Base-by-base conservation (phyloP, 1,140 invertebrate species). In the Latrodectus geometricus region DNA sequence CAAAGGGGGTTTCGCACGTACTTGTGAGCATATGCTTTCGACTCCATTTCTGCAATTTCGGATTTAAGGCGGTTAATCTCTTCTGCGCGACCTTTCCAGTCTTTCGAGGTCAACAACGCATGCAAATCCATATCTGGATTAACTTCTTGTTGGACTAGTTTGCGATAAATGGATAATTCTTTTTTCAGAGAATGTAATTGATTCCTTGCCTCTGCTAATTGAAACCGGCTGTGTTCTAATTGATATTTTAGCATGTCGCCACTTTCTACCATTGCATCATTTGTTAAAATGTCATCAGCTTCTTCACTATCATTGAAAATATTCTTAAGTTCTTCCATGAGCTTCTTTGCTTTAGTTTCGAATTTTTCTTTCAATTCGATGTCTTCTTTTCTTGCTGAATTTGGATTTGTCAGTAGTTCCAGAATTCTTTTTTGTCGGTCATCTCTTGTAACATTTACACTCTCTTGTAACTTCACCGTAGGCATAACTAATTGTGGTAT, bases 111-210 rank as follows among this genome's bases (percentile, higher is more conserved):
- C 15, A 83, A 21, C 15, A 83, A 5, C 0, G 66, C 17, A 21
- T 83, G 72, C 8, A 83, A 70, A 50, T 74, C 61, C 17, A 70
- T 21, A 9, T 23, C 9, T 2, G 50, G 56, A 1, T 72, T 72
- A 0, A 83, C 48, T 23, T 83, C 81, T 21, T 83, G 81, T 8
- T 72, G 21, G 5, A 83, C 17, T 0, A 75, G 48, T 54, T 52
- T 74, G 14, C 69, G 20, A 52, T 83, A 83, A 4, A 72, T 50
- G 8, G 17, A 23, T 0, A 83, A 23, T 0, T 83, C 81, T 50
- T n/a, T 74, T 21, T 75, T 83, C 56, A 83, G 21, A 15, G 54
- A 74, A 54, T 83, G 81, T 35, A 83, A 23, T 23, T 83, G 81
- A 15, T 83, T 83, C 9, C 81, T 72, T 8, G 61, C 35, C 8